Evolutionary conservation across 2,888 invertebrate genomes (phyloP).

Genomic region (Ophonus ardosiacus): DNA sequence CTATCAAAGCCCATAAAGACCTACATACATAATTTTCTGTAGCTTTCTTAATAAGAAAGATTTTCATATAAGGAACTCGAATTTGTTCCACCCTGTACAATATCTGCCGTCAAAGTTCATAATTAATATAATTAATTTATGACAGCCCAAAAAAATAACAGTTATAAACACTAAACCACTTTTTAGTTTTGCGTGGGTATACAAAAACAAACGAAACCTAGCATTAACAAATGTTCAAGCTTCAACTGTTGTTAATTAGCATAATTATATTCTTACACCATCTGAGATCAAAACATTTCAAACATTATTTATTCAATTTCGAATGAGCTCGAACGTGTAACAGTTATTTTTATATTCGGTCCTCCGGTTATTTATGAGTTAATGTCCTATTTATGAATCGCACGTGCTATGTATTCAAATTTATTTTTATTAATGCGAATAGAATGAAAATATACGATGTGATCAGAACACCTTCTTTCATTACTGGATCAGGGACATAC

Average conservation of each 20-base stretch:
- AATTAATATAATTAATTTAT: too few relatives aligned
- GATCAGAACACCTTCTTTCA: too few relatives aligned
- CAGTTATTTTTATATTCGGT: constrained; percentile 16
- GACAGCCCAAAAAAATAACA: not conserved
- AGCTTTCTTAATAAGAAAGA: too few relatives aligned
- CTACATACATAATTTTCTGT: too few relatives aligned
- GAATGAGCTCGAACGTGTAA: not conserved
- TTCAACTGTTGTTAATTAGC: constrained; percentile 1
- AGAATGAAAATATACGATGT: too few relatives aligned
- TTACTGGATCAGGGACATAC: too few relatives aligned
- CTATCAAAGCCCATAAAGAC: too few relatives aligned
- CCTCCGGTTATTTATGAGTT: constrained; percentile 30
- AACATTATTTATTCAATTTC: constrained; percentile 5
- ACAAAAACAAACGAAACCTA: not conserved
- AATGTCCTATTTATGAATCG: constrained; percentile 24
- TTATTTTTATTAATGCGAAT: not conserved
- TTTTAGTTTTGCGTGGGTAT: not conserved
- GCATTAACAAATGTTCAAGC: not conserved
- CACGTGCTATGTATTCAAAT: not conserved
- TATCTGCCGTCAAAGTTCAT: too few relatives aligned
- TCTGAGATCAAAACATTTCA: constrained; percentile 10
- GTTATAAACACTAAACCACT: not conserved
- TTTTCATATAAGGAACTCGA: too few relatives aligned
- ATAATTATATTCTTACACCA: constrained; percentile 15
- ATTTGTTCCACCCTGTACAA: too few relatives aligned